Percentiles rank a stretch among this genome's conserved stretches.
Evolutionary conservation across 2,113 vertebrate genomes (phyloP).

Genomic region (Amazona vittata): DNA sequence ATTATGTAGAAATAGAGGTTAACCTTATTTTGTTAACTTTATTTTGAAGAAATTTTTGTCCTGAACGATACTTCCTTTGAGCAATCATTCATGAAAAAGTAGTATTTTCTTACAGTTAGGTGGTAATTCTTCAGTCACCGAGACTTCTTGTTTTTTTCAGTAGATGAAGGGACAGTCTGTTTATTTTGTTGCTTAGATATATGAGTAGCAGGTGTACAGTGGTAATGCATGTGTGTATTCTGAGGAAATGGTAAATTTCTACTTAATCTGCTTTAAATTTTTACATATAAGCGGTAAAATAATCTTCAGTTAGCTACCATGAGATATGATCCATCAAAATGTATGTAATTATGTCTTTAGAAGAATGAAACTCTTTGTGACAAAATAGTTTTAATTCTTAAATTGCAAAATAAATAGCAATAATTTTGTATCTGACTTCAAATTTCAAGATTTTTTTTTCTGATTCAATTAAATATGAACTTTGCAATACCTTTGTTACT

Average conservation of each 20-base stretch:
- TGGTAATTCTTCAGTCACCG: not conserved
- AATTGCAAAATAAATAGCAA: not conserved
- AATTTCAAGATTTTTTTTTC: not conserved
- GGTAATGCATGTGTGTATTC: not conserved
- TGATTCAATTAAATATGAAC: not conserved
- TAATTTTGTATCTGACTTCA: not conserved
- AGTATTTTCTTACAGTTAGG: not conserved
- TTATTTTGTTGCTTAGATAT: not conserved
- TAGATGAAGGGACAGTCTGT: not conserved
- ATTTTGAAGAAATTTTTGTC: not conserved
- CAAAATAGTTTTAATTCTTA: not conserved
- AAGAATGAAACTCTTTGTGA: not conserved
- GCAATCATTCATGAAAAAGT: not conserved
- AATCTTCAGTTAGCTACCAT: not conserved
- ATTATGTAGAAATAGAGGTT: not conserved
- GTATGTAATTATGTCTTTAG: not conserved
- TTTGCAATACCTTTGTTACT: slow-evolving; percentile 49
- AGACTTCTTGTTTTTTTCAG: not conserved
- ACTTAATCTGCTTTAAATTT: not conserved
- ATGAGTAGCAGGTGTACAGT: not conserved
- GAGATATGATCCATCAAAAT: not conserved
- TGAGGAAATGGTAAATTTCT: not conserved
- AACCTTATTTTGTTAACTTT: not conserved
- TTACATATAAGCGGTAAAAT: not conserved
- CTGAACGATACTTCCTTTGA: not conserved